These are phyloP conservation scores for Neosilurus mollespiculum DNA, from an alignment of 2,797 vertebrate genomes.

Conservation along the genomic window DNA sequence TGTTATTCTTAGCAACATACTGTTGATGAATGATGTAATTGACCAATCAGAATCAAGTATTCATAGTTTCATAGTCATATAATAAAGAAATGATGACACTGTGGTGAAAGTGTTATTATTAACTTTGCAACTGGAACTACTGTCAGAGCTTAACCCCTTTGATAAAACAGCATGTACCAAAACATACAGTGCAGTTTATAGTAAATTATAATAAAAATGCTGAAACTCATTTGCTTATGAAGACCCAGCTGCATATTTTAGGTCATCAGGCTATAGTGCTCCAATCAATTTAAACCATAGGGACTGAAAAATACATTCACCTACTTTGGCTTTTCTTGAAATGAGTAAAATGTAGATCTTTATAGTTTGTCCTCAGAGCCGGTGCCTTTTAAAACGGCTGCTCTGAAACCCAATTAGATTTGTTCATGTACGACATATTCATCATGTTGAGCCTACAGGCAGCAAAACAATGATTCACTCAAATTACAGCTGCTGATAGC, in stretches of 20 bases:
- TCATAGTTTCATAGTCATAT: too few relatives aligned
- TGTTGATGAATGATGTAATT: too few relatives aligned
- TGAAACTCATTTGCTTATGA: background rate
- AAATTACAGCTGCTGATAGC: constrained; percentile 55
- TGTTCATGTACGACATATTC: constrained; percentile 57
- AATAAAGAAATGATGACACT: too few relatives aligned
- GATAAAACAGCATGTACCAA: background rate
- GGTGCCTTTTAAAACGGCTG: constrained; percentile 50
- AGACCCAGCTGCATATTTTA: background rate
- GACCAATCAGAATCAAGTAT: too few relatives aligned
- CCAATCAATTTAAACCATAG: background rate
- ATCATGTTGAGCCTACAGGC: constrained; percentile 51
- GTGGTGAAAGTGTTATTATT: too few relatives aligned
- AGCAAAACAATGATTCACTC: constrained; percentile 56
- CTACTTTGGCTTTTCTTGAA: background rate
- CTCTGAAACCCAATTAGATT: constrained; percentile 52
- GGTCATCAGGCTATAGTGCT: background rate
- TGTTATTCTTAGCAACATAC: too few relatives aligned
- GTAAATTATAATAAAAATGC: background rate
- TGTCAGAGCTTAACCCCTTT: background rate
- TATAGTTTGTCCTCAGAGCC: constrained; percentile 31
- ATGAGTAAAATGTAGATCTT: background rate
- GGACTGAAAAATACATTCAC: background rate
- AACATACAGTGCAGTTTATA: too few relatives aligned
- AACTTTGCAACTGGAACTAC: too few relatives aligned